These are phyloP conservation scores for Formicarius rufipectus DNA, from an alignment of 2,113 vertebrate genomes.

Conservation along the genomic window DNA sequence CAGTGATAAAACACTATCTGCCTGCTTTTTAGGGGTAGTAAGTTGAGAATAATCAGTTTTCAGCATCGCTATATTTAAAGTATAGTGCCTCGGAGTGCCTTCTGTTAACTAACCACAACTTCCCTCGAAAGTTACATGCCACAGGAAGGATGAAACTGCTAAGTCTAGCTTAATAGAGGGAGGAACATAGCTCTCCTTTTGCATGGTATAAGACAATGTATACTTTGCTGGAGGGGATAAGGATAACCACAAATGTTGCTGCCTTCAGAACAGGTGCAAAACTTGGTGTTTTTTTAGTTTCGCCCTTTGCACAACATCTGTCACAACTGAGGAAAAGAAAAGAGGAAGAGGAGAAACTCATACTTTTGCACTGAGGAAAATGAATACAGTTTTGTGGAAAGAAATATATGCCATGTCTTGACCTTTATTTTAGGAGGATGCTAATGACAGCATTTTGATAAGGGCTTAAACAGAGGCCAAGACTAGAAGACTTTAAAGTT, in stretches of 20 bases:
- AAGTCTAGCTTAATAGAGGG: constrained; percentile 27
- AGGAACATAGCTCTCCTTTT: constrained; percentile 2
- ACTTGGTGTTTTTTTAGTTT: background rate
- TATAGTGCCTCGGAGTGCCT: background rate
- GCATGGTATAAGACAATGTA: background rate
- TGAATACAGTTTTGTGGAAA: background rate
- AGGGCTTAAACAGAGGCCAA: background rate
- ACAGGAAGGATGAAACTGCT: constrained; percentile 63
- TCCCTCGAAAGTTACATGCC: constrained; percentile 41
- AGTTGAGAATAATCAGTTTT: constrained; percentile 15
- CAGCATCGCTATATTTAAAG: constrained; percentile 62
- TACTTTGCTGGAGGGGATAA: background rate
- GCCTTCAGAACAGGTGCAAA: constrained; percentile 53
- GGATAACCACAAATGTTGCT: constrained; percentile 37
- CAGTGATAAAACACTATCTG: background rate
- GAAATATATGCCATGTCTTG: background rate
- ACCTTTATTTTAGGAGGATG: background rate
- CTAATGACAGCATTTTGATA: constrained; percentile 1
- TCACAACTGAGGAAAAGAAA: constrained; percentile 28
- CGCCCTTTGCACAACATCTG: constrained; percentile 42
- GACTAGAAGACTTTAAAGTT: background rate
- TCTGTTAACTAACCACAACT: constrained; percentile 54
- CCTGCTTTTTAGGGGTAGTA: background rate
- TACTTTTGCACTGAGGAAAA: constrained; percentile 3
- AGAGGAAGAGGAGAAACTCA: constrained; percentile 45